Evolutionary conservation across 1,140 invertebrate genomes (phyloP).

Genomic region (Aphidius ervi): DNA sequence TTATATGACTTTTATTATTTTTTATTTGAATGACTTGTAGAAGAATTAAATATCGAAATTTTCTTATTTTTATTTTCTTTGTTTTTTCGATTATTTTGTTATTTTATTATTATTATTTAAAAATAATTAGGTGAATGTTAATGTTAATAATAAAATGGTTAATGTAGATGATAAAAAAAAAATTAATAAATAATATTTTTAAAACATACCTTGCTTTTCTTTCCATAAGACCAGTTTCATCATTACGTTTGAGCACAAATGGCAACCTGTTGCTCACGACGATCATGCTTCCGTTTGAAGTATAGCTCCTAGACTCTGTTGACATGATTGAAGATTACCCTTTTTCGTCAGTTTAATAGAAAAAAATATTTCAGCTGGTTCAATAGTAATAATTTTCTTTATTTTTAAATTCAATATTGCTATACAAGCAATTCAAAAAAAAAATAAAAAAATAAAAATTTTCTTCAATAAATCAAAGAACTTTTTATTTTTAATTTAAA

Average conservation of each 20-base stretch:
- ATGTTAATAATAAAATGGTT: background rate
- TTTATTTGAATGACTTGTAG: too few species aligned
- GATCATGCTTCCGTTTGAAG: slow-evolving; percentile 69
- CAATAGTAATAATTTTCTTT: background rate
- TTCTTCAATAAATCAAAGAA: too few species aligned
- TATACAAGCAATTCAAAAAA: too few species aligned
- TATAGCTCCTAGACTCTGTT: slow-evolving; percentile 45
- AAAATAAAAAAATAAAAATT: too few species aligned
- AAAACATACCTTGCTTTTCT: slow-evolving; percentile 74
- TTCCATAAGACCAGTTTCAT: slow-evolving; percentile 65
- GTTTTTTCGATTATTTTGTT: background rate
- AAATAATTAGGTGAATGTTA: background rate
- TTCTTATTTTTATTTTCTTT: too few species aligned
- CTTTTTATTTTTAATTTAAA: too few species aligned
- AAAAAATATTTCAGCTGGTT: background rate
- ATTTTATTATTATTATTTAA: background rate
- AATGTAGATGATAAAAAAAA: background rate
- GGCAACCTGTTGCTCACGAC: slow-evolving; percentile 87
- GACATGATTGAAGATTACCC: slow-evolving; percentile 31
- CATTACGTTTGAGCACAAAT: slow-evolving; percentile 75
- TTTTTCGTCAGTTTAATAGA: slow-evolving; percentile 8
- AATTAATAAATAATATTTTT: background rate
- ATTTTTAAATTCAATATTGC: too few species aligned
- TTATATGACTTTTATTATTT: too few species aligned
- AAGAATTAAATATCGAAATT: too few species aligned